Evolutionary conservation across 2,888 invertebrate genomes (phyloP), one percentile per base, ranked within the genome.

Genomic region (Synanthedon myopaeformis): DNA sequence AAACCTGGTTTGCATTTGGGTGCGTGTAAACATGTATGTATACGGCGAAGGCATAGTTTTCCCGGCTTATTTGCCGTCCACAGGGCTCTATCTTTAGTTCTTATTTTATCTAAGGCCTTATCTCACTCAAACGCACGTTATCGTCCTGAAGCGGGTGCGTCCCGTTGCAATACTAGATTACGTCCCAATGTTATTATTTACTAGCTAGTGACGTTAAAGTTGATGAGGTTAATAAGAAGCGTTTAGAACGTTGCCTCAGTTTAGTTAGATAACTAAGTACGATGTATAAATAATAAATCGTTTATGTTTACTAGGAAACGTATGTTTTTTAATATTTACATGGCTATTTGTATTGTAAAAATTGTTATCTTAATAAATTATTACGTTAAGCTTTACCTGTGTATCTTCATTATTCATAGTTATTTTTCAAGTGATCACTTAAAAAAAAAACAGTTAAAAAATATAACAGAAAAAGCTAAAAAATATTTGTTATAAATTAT

Each of bases 111-210:
- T 23, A 4, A 23, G 23, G 23, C 50, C 19, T 51, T 51, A 23
- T 28, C 35, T 54, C 49, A 52, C 17, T 35, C 6, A 35, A 45
- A 41, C 48, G 52, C 74, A 76, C 68, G 59, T 63, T 77, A 70
- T 81, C 86, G 86, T 86, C 86, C 85, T 70, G 59, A 77, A 63
- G 82, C 76, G 82, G 78, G 70, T 62, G 57, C 56, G 49, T 59
- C 70, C 85, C 85, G 82, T 77, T 76, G 86, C 86, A 87, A 87
- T 87, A 87, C 76, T 85, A 84, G 84, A 82, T 81, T 81, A 85
- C 86, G 86, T 87, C 86, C 86, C 76, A 70, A 69, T 65, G 41
- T 51, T 75, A 75, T 69, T 23, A 66, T 74, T 56, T 73, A 64
- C 64, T 78, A 76, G 63, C 65, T 73, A 75, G 67, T 71, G 74